Base-by-base conservation (phyloP, 2,113 vertebrate species). In the Sterrhoptilus dennistouni region DNA sequence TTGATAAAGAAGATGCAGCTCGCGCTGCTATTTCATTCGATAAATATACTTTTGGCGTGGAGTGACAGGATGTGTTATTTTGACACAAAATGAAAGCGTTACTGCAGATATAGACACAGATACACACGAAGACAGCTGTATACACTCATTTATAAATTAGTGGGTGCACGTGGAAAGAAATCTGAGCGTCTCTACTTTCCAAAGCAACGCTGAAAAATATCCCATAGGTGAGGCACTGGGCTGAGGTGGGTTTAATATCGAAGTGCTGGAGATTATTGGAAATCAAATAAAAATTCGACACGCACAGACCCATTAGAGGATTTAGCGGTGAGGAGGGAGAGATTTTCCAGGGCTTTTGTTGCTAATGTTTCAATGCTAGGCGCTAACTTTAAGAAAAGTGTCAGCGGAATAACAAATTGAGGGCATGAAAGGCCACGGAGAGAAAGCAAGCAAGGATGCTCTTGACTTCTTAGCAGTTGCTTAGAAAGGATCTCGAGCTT, bases 391-490 rank as follows among this genome's bases (percentile, higher is more conserved):
- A 98, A 96, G 96, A 93, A 94, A 94, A 96, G 91, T 95, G 95
- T 97, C 96, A 91, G 97, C 83, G 96, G 97, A 97, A 98, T 97
- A 93, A 96, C 97, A 96, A 97, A 96, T 87, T 83, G 88, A 96
- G 92, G 82, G 92, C 96, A 90, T 97, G 96, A 98, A 98, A 98
- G 96, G 98, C 98, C 91, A 92, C 86, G 61, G 88, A 87, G 94
- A 97, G 96, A 97, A 96, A 93, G 96, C 97, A 83, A 90, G 96
- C 88, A 85, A 97, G 94, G 97, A 97, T 96, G 97, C 98, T 98
- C 97, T 98, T 98, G 97, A 98, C 98, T 98, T 98, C 97, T 98
- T 96, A 97, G 96, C 97, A 93, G 94, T 96, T 91, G 93, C 92
- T 97, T 95, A 97, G 97, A 94, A 96, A 97, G 95, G 95, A 96